Percentiles rank a stretch among this genome's conserved stretches.
phyloP scores from a whole-genome alignment of 2,113 vertebrate species.

The Odontophorus gujanensis region DNA sequence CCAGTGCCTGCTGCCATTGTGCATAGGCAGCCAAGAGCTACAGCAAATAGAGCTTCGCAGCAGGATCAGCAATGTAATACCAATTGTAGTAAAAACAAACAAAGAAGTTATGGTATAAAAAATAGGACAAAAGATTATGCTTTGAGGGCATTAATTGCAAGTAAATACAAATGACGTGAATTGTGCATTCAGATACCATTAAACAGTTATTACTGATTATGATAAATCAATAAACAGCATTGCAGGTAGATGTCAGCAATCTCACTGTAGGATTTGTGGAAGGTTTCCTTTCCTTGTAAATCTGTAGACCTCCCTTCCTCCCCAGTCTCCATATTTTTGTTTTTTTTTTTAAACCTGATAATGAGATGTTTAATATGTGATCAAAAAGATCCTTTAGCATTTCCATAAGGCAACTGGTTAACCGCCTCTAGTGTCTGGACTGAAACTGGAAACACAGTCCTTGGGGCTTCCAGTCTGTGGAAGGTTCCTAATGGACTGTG shows the following conservation, averaged over 20 bases:
- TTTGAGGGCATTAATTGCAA: neutral
- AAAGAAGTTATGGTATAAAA: neutral
- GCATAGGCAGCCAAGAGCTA: conserved; percentile 57
- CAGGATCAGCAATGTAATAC: neutral
- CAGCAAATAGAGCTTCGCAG: neutral
- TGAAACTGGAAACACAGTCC: neutral
- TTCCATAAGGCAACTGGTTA: neutral
- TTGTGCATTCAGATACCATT: neutral
- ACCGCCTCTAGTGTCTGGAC: neutral
- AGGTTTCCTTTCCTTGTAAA: neutral
- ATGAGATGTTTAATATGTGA: neutral
- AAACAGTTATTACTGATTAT: neutral
- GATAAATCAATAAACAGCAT: conserved; percentile 10
- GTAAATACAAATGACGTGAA: neutral
- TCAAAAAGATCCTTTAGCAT: neutral
- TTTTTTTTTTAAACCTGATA: neutral
- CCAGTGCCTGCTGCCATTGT: conserved; percentile 59
- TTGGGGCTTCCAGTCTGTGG: neutral
- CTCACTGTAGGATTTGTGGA: neutral
- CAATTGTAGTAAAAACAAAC: neutral
- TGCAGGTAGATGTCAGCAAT: neutral
- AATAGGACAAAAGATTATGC: neutral
- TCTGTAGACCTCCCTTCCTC: fast-evolving
- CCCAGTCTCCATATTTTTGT: fast-evolving
- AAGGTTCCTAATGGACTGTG: neutral